Percentiles rank a stretch among this genome's conserved stretches.
phyloP scores from a whole-genome alignment of 2,797 vertebrate genomes.

The Sandelia bainsii region DNA sequence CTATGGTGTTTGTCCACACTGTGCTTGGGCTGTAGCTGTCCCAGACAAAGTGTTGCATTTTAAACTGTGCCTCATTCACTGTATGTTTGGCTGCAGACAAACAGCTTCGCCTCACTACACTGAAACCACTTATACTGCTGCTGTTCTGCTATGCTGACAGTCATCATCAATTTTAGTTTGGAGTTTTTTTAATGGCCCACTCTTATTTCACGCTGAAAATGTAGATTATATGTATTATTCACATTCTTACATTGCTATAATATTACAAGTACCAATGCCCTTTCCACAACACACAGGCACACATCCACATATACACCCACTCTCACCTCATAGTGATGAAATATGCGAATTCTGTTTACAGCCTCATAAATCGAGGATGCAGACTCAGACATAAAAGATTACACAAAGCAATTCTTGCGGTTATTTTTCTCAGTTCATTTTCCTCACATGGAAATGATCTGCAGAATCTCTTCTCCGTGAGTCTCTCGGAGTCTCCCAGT shows the following conservation, averaged over 20 bases:
- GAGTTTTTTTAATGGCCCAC: constrained; percentile 47
- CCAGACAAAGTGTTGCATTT: background rate
- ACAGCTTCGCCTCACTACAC: constrained; percentile 29
- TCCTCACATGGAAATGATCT: constrained; percentile 61
- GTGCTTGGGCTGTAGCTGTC: background rate
- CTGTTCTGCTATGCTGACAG: constrained; percentile 47
- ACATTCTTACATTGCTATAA: constrained; percentile 67
- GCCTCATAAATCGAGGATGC: constrained; percentile 73
- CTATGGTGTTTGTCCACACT: background rate
- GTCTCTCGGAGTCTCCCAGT: constrained; percentile 1
- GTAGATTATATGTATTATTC: constrained; percentile 78
- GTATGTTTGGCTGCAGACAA: constrained; percentile 13
- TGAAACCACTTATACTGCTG: constrained; percentile 22
- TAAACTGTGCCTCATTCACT: constrained; percentile 22
- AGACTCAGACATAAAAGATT: constrained; percentile 74
- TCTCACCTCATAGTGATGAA: constrained; percentile 53
- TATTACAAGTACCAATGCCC: constrained; percentile 39
- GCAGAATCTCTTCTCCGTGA: constrained; percentile 22
- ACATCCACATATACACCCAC: constrained; percentile 6
- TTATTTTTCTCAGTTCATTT: constrained; percentile 66
- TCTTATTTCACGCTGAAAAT: constrained; percentile 55
- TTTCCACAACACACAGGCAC: constrained; percentile 1
- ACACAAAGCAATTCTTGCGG: constrained; percentile 71
- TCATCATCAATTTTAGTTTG: constrained; percentile 64
- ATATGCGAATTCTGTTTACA: constrained; percentile 75